Evolutionary conservation across 1,140 invertebrate genomes (phyloP).

Genomic region (Delia radicum): DNA sequence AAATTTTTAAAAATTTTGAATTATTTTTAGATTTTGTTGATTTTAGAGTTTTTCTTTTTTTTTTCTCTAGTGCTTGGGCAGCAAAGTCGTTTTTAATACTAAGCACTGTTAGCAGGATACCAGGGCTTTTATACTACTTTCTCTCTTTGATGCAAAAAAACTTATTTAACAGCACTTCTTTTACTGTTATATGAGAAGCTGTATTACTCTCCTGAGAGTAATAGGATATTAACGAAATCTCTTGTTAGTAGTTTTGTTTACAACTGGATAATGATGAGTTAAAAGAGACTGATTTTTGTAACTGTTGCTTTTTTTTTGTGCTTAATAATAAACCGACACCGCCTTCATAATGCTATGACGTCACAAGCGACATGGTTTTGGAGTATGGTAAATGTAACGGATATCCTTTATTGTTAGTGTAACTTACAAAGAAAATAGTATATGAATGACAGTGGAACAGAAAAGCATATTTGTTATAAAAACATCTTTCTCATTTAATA

Average conservation of each 20-base stretch:
- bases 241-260: neutral
- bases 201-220: neutral
- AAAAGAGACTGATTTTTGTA: neutral
- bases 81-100: conserved; percentile 18
- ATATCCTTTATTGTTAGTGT: conserved; percentile 5
- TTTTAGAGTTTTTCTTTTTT: neutral
- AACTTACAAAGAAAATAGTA: neutral
- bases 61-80: conserved; percentile 9
- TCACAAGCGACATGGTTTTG: neutral
- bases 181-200: neutral
- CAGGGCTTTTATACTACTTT: neutral
- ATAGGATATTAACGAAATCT: neutral
- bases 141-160: neutral
- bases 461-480: too few relatives aligned
- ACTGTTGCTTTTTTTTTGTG: neutral
- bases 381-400: neutral
- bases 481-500: too few relatives aligned
- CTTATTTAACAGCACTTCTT: neutral
- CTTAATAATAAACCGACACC: neutral
- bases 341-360: neutral
- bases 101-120: neutral
- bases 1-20: neutral
- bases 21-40: neutral
- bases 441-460: neutral
- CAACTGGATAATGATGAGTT: neutral